Conservation (phyloP, 2,888 invertebrate genomes). For the Catocala fraxini region DNA sequence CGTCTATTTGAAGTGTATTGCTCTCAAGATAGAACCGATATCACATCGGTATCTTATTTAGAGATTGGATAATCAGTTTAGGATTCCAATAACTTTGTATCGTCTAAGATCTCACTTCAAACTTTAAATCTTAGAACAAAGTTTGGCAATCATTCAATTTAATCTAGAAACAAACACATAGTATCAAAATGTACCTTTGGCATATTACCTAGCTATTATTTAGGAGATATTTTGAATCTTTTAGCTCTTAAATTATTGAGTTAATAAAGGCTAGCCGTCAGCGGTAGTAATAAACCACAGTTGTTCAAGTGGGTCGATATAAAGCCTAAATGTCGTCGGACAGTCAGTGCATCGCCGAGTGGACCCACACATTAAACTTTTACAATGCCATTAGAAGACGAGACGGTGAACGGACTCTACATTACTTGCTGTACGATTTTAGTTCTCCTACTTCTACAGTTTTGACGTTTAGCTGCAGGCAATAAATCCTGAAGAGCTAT, state of each 20-base stretch:
- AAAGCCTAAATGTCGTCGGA: constrained; percentile 36
- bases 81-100: constrained; percentile 20
- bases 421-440: constrained; percentile 52
- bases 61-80: constrained; percentile 20
- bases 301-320: constrained; percentile 40
- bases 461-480: constrained; percentile 28
- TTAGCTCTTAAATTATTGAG: constrained; percentile 12
- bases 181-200: constrained; percentile 13
- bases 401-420: constrained; percentile 64
- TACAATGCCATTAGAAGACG: constrained; percentile 65
- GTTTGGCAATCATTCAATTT: constrained; percentile 29
- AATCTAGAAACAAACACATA: constrained; percentile 21
- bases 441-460: constrained; percentile 26
- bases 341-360: constrained; percentile 44
- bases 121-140: background rate
- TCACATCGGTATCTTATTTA: constrained; percentile 27
- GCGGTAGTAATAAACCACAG: constrained; percentile 31
- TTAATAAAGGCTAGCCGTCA: constrained; percentile 32
- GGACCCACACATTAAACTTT: constrained; percentile 66
- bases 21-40: constrained; percentile 44
- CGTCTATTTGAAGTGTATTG: constrained; percentile 61
- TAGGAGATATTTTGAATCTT: constrained; percentile 12
- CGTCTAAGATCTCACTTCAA: constrained; percentile 8
- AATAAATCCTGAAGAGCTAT: constrained; percentile 43
- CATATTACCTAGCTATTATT: constrained; percentile 18